Percentiles rank a stretch among this genome's conserved stretches.
Evolutionary conservation across 1,140 invertebrate genomes (phyloP).

Genomic region (Diploscapter pachys): DNA sequence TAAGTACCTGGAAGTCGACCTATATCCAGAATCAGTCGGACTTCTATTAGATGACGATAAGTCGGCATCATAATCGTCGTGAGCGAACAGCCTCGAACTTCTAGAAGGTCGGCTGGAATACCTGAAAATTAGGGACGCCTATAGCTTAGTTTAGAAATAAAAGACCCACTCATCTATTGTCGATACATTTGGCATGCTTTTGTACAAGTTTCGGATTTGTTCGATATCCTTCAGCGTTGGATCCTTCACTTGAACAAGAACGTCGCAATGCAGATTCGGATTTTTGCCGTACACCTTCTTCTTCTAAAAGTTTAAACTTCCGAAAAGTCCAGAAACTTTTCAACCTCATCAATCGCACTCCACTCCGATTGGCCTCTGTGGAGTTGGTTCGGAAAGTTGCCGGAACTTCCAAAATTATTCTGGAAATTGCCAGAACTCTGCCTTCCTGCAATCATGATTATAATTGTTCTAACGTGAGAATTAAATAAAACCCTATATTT

Average conservation of each 20-base stretch:
- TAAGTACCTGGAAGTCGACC: neutral
- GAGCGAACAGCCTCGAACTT: neutral
- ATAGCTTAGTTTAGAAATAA: neutral
- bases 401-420: too few species aligned
- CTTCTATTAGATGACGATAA: slow-evolving; percentile 25
- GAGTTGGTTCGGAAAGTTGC: neutral
- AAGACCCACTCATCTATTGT: slow-evolving; percentile 18
- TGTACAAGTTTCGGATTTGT: slow-evolving; percentile 23
- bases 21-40: slow-evolving; percentile 22
- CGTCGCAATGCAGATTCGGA: too few species aligned
- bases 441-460: too few species aligned
- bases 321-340: too few species aligned
- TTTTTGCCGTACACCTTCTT: too few species aligned
- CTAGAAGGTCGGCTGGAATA: slow-evolving; percentile 4
- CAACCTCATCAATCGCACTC: too few species aligned
- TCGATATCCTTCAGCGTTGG: slow-evolving; percentile 24
- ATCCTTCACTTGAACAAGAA: slow-evolving; percentile 1
- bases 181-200: slow-evolving; percentile 15
- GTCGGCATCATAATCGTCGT: slow-evolving; percentile 10
- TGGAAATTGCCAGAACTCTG: too few species aligned
- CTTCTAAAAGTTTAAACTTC: too few species aligned
- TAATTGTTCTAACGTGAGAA: too few species aligned
- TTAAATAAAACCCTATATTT: neutral
- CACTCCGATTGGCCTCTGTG: neutral
- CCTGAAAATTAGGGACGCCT: neutral